A percentile compares a stretch with the other conserved stretches of the same genome.
Evolutionary conservation across 2,888 invertebrate species (phyloP).

Genomic region (Hypomecis punctinalis): DNA sequence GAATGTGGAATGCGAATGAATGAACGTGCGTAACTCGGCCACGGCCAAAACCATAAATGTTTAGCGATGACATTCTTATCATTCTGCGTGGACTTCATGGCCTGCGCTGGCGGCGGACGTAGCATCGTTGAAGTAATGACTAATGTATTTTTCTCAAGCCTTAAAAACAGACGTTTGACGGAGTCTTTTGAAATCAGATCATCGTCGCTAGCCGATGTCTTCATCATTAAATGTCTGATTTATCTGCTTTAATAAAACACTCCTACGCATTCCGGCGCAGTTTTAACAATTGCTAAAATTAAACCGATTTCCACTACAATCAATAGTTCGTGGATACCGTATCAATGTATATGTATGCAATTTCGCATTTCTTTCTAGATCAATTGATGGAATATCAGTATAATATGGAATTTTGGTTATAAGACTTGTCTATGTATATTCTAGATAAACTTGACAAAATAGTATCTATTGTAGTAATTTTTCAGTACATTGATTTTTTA

Average conservation of each 20-base stretch:
- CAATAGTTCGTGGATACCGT: constrained; percentile 42
- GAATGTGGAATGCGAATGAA: constrained; percentile 49
- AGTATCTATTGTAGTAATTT: no score
- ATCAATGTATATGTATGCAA: constrained; percentile 46
- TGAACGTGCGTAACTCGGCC: constrained; percentile 52
- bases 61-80: constrained; percentile 40
- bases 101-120: constrained; percentile 1
- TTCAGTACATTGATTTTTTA: no score
- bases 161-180: background rate
- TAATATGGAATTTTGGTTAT: no score
- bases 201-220: constrained; percentile 14
- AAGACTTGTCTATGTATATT: no score
- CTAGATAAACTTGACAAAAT: no score
- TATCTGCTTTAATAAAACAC: constrained; percentile 18
- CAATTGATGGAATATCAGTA: no score
- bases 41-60: constrained; percentile 47
- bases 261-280: constrained; percentile 30
- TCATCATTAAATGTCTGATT: constrained; percentile 23
- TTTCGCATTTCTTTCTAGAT: constrained; percentile 25
- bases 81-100: constrained; percentile 17
- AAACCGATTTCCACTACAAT: constrained; percentile 37
- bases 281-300: constrained; percentile 39
- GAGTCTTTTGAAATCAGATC: constrained; percentile 28
- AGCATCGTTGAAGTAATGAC: constrained; percentile 3
- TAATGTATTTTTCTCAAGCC: constrained; percentile 3